phyloP scores from a whole-genome alignment of 2,113 vertebrate genomes.

The Scartelaos histophorus region DNA sequence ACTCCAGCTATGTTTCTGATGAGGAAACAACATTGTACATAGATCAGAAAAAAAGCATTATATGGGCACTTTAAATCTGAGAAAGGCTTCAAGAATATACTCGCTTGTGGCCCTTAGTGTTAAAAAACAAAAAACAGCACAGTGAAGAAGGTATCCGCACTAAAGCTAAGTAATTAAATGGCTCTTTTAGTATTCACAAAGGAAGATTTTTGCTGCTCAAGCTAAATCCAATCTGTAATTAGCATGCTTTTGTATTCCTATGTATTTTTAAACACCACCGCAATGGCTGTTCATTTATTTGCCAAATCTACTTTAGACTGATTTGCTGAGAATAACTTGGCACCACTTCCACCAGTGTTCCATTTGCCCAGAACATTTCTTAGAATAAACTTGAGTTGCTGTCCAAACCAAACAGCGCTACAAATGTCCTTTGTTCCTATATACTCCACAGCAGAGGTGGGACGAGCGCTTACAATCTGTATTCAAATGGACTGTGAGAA shows the following conservation, averaged over 20 bases:
- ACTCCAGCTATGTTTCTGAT: no score
- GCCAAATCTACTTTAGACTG: conserved; percentile 1
- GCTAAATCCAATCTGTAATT: conserved; percentile 1
- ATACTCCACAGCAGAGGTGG: neutral
- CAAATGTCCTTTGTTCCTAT: conserved; percentile 5
- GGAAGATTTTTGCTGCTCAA: neutral
- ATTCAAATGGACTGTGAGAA: neutral
- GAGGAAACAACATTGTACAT: no score
- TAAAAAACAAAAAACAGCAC: neutral
- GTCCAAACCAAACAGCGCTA: conserved; percentile 1
- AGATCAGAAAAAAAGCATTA: no score
- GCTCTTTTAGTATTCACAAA: neutral
- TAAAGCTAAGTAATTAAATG: neutral
- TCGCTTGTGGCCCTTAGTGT: neutral
- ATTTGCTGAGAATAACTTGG: conserved; percentile 10
- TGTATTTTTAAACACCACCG: neutral
- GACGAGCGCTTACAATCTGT: neutral
- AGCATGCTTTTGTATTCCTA: neutral
- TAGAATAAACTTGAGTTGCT: neutral
- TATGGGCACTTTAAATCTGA: no score
- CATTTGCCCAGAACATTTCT: conserved; percentile 7
- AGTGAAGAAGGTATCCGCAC: neutral
- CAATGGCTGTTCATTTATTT: neutral
- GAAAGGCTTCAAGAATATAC: neutral
- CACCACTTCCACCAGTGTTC: neutral